phyloP scores from a whole-genome alignment of 2,888 invertebrate genomes.

The Fragum sueziense region DNA sequence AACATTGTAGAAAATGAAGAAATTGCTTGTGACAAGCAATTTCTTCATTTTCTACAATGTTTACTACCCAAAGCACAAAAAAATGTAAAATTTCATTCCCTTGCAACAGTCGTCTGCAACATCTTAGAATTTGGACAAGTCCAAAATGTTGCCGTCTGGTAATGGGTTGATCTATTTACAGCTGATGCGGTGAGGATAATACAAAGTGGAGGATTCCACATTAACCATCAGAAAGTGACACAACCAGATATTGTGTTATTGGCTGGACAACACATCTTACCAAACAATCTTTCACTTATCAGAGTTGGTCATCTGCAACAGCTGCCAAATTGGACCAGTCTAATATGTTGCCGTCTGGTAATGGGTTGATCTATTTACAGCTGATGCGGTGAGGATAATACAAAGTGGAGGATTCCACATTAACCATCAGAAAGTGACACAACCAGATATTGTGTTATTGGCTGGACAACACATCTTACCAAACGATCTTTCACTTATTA shows the following conservation, averaged over 20 bases:
- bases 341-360: too few relatives aligned
- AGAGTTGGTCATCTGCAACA: slow-evolving; percentile 96
- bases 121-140: too few relatives aligned
- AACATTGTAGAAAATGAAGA: too few relatives aligned
- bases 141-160: too few relatives aligned
- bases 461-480: slow-evolving; percentile 91
- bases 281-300: slow-evolving; percentile 91
- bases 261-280: slow-evolving; percentile 91
- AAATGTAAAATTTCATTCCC: too few relatives aligned
- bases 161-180: too few relatives aligned
- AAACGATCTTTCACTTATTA: slow-evolving; percentile 91
- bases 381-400: slow-evolving; percentile 91
- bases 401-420: slow-evolving; percentile 89
- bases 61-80: too few relatives aligned
- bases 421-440: slow-evolving; percentile 91
- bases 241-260: slow-evolving; percentile 91
- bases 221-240: slow-evolving; percentile 92
- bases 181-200: slow-evolving; percentile 93
- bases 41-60: too few relatives aligned
- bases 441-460: slow-evolving; percentile 90
- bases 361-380: too few relatives aligned
- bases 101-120: too few relatives aligned
- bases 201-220: slow-evolving; percentile 88
- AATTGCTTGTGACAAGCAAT: too few relatives aligned
- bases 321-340: too few relatives aligned